Evolutionary conservation across 1,140 invertebrate genomes (phyloP), one percentile per base, ranked within the genome.

Genomic region (Lepidotrigona ventralis): DNA sequence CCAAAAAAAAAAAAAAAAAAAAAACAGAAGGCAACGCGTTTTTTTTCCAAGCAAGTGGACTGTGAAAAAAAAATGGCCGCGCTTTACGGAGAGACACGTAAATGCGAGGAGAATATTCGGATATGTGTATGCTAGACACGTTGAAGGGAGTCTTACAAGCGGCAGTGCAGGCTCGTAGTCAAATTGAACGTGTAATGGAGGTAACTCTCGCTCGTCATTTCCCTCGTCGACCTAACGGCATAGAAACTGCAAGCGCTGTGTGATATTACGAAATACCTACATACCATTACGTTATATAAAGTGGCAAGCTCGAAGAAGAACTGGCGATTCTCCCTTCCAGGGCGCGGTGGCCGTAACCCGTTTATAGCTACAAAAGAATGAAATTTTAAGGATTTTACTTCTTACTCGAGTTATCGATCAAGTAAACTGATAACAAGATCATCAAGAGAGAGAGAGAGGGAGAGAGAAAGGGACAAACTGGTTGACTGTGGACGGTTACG

Each of bases 261-360:
- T 92, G 91, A 92, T 92, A 90, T 92, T 91, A 91, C 90, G 87
- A 88, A 91, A 90, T 92, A 90, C 84, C 88, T 91, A 92, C 91
- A 91, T 92, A 92, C 90, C 89, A 92, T 92, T 92, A 92, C 84
- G 90, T 89, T 89, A 90, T 70, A 77, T 82, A 69, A 77, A 69
- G 89, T 89, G 88, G 81, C 90, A 33, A 17, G 60, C 70, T 29
- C 21, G 72, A 80, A 81, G 72, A 80, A 81, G 77, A 85, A 87
- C 86, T 86, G 74, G 74, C 78, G 87, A 85, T 87, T 82, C 74
- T 81, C 87, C 90, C 80, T 17, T 26, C n/a, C n/a, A 0, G 23
- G 39, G 39, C 39, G 14, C 14, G 11, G 64, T 3, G 51, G 8
- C 11, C 54, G 33, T 58, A 76, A 56, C 63, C 23, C 73, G 64